phyloP scores from a whole-genome alignment of 1,140 invertebrate species.

The Idris sp. region DNA sequence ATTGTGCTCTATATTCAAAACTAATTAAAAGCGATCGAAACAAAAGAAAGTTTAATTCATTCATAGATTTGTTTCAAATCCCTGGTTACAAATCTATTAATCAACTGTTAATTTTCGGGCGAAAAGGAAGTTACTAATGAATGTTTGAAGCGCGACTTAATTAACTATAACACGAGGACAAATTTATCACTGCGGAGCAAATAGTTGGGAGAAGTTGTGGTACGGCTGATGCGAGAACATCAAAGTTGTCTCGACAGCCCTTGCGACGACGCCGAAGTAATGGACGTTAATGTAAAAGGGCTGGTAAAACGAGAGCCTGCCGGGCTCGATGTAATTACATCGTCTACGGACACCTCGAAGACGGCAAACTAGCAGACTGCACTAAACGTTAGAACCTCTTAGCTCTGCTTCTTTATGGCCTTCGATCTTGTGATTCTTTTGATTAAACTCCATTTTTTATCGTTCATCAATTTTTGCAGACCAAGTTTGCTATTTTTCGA shows the following conservation, averaged over 20 bases:
- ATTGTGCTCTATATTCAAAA: too few species aligned
- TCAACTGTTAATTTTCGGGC: too few species aligned
- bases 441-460: too few species aligned
- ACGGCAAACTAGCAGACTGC: constrained; percentile 50
- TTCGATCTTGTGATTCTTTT: constrained; percentile 4
- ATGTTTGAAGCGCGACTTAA: constrained; percentile 3
- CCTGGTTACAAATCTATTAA: too few species aligned
- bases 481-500: neutral
- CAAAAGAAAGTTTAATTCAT: too few species aligned
- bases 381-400: constrained; percentile 50
- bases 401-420: constrained; percentile 28
- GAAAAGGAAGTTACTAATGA: too few species aligned
- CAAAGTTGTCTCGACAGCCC: constrained; percentile 61
- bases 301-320: constrained; percentile 58
- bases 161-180: constrained; percentile 22
- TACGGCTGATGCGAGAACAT: constrained; percentile 53
- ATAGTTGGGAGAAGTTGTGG: constrained; percentile 50
- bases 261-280: constrained; percentile 55
- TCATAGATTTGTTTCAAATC: too few species aligned
- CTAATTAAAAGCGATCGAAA: too few species aligned
- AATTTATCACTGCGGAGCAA: constrained; percentile 45
- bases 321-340: constrained; percentile 60
- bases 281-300: constrained; percentile 62
- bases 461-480: too few species aligned
- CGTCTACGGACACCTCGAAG: constrained; percentile 63